Conservation (phyloP, 1,140 invertebrate species). For the Drosophila mauritiana region DNA sequence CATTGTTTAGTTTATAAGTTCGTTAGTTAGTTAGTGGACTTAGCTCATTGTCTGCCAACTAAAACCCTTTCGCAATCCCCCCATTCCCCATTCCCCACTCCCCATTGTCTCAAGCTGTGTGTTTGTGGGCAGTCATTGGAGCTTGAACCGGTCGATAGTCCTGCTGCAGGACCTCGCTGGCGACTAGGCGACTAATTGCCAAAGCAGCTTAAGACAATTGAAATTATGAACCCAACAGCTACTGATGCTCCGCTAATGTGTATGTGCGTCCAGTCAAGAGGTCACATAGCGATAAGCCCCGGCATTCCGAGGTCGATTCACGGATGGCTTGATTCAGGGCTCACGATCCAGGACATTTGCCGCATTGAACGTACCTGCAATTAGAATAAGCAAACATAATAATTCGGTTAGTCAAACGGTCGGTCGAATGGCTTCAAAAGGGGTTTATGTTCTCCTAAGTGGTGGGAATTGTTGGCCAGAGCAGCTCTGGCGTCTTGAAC, state of each 20-base stretch:
- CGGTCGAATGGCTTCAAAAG: slow-evolving; percentile 5
- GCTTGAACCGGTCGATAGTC: slow-evolving; percentile 59
- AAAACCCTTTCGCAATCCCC: not conserved
- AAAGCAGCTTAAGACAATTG: slow-evolving; percentile 79
- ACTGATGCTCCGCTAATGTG: slow-evolving; percentile 32
- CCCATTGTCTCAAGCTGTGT: not conserved
- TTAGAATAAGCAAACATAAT: slow-evolving; percentile 34
- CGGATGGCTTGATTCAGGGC: slow-evolving; percentile 25
- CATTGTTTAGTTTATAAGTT: slow-evolving; percentile 76
- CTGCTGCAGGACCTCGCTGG: slow-evolving; percentile 18
- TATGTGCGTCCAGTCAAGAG: slow-evolving; percentile 47
- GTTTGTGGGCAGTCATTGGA: slow-evolving; percentile 39
- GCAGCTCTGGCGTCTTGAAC: slow-evolving; percentile 36
- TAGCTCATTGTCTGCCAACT: slow-evolving; percentile 29
- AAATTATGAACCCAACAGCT: slow-evolving; percentile 61
- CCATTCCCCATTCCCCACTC: no score
- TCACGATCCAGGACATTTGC: slow-evolving; percentile 12
- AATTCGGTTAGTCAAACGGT: slow-evolving; percentile 32
- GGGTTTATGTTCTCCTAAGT: slow-evolving; percentile 19
- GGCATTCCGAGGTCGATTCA: slow-evolving; percentile 15
- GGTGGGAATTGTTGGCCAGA: slow-evolving; percentile 13
- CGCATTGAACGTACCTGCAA: slow-evolving; percentile 50
- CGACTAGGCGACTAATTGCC: slow-evolving; percentile 66
- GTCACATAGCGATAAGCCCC: slow-evolving; percentile 66
- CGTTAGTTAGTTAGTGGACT: slow-evolving; percentile 69